These are phyloP conservation scores for Macrosteles quadrilineatus DNA, from an alignment of 1,140 invertebrate species.

Conservation along the genomic window DNA sequence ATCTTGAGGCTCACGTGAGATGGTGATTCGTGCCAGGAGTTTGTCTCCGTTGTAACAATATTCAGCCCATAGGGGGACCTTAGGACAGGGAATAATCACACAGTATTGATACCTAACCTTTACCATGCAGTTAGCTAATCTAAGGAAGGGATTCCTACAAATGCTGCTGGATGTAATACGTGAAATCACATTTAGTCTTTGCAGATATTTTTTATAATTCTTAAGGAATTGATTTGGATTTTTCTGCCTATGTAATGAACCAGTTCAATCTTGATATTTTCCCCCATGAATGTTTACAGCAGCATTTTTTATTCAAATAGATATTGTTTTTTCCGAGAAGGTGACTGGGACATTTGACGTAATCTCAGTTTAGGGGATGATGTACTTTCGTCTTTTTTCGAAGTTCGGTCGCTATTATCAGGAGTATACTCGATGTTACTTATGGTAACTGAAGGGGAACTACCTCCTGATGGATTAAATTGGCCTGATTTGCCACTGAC, in stretches of 20 bases:
- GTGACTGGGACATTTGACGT: constrained; percentile 38
- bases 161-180: too few relatives aligned
- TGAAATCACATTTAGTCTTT: too few relatives aligned
- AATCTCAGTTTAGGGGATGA: constrained; percentile 22
- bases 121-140: constrained; percentile 2
- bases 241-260: too few relatives aligned
- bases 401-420: too few relatives aligned
- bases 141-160: not conserved
- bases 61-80: constrained; percentile 11
- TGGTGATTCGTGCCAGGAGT: constrained; percentile 14
- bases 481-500: not conserved
- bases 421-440: too few relatives aligned
- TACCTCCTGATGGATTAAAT: too few relatives aligned
- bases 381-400: too few relatives aligned
- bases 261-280: too few relatives aligned
- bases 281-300: too few relatives aligned
- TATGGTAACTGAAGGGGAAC: too few relatives aligned
- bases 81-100: constrained; percentile 18
- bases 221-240: too few relatives aligned
- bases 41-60: constrained; percentile 3
- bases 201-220: not conserved
- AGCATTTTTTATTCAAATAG: too few relatives aligned
- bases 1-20: constrained; percentile 16
- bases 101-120: constrained; percentile 8
- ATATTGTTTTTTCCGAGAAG: constrained; percentile 19